Percentiles rank a stretch among this genome's conserved stretches.
Evolutionary conservation across 2,888 invertebrate species (phyloP).

Genomic region (Apodemia zela): DNA sequence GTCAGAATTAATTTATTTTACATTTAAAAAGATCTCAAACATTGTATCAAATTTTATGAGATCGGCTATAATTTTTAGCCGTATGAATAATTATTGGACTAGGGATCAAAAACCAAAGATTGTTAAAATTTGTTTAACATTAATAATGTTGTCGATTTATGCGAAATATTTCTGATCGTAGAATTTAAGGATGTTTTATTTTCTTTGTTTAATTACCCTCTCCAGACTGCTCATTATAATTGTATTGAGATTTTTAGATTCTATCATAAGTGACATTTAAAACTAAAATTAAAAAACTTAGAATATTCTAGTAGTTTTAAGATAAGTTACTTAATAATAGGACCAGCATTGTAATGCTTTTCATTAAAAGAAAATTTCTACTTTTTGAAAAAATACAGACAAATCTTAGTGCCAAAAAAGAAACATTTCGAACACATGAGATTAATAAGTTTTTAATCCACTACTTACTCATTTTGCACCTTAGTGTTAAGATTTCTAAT

Average conservation of each 20-base stretch:
- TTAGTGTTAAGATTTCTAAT: conserved; percentile 55
- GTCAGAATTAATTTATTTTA: conserved; percentile 73
- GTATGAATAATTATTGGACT: conserved; percentile 82
- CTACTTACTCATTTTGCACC: conserved; percentile 69
- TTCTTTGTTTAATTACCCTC: conserved; percentile 73
- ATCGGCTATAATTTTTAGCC: conserved; percentile 65
- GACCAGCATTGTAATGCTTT: conserved; percentile 63
- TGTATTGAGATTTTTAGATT: conserved; percentile 60
- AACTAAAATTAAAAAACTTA: conserved; percentile 44
- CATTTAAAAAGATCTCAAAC: conserved; percentile 68
- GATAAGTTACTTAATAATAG: conserved; percentile 50
- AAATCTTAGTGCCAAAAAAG: conserved; percentile 65
- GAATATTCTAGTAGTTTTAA: conserved; percentile 30
- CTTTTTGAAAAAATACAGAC: conserved; percentile 45
- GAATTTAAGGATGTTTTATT: conserved; percentile 60
- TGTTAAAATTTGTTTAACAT: conserved; percentile 83
- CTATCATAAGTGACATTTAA: conserved; percentile 69
- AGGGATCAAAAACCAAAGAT: conserved; percentile 92
- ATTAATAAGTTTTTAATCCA: conserved; percentile 44
- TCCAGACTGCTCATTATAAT: conserved; percentile 76
- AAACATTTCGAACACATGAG: conserved; percentile 26
- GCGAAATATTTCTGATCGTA: conserved; percentile 76
- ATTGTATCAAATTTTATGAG: conserved; percentile 57
- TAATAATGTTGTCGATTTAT: conserved; percentile 77
- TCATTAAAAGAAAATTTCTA: conserved; percentile 45